These are phyloP conservation scores for Poeciliopsis turneri DNA, from an alignment of 2,797 vertebrate genomes.

Conservation along the genomic window DNA sequence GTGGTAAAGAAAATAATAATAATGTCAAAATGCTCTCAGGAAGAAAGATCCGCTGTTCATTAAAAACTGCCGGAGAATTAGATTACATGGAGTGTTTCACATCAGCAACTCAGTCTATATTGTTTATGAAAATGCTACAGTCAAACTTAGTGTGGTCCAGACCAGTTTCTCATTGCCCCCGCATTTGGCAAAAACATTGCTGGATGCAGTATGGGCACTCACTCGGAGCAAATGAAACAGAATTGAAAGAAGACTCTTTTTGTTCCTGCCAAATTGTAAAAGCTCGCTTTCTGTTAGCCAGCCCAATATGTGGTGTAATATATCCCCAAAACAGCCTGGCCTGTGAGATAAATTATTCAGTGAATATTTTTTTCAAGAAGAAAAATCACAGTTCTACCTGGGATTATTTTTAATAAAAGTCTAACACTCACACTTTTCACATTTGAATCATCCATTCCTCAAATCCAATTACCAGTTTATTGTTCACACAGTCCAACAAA, in stretches of 20 bases:
- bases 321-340: neutral
- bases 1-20: neutral
- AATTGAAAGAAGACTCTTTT: neutral
- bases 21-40: neutral
- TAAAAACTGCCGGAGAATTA: neutral
- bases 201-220: neutral
- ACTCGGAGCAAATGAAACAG: constrained; percentile 2
- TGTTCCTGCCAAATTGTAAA: neutral
- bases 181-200: neutral
- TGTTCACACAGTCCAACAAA: constrained; percentile 24
- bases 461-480: constrained; percentile 24
- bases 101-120: neutral
- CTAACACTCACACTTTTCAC: neutral
- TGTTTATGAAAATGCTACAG: neutral
- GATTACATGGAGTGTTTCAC: neutral
- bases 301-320: neutral
- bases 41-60: neutral
- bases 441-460: constrained; percentile 24
- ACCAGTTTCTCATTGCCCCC: neutral
- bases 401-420: constrained; percentile 8
- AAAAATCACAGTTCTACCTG: neutral
- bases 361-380: constrained; percentile 8
- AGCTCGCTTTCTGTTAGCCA: constrained; percentile 1
- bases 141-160: neutral
- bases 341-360: neutral